These are phyloP conservation scores for Troglohyphantes excavatus DNA, from an alignment of 2,888 invertebrate species.

Conservation along the genomic window DNA sequence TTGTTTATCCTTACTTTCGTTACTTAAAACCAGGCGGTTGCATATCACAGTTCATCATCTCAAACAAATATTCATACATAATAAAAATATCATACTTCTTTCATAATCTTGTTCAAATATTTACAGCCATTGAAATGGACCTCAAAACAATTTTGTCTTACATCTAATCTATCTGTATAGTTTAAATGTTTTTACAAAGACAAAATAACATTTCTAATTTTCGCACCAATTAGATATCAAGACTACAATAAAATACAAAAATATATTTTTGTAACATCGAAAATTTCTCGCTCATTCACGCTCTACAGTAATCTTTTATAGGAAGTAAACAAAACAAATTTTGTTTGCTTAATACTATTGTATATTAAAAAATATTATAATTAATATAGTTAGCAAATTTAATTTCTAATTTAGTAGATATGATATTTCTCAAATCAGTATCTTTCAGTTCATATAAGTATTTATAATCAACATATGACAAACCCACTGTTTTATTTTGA, in stretches of 20 bases:
- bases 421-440: no score
- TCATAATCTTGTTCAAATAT: conserved; percentile 19
- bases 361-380: no score
- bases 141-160: neutral
- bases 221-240: neutral
- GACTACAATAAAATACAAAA: neutral
- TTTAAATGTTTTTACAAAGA: neutral
- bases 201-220: neutral
- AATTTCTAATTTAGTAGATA: no score
- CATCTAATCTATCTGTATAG: neutral
- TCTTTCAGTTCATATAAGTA: no score
- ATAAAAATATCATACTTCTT: conserved; percentile 30
- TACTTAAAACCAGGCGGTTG: conserved; percentile 21
- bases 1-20: no score
- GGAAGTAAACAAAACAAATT: neutral
- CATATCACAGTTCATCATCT: conserved; percentile 52
- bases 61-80: conserved; percentile 19
- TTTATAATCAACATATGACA: no score
- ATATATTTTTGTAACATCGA: neutral
- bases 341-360: no score
- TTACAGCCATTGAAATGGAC: neutral
- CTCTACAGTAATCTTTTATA: neutral
- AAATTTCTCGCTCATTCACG: neutral
- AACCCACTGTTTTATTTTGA: no score
- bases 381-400: no score